These are phyloP conservation scores for Apeira syringaria DNA, from an alignment of 2,888 invertebrate genomes.

Conservation along the genomic window DNA sequence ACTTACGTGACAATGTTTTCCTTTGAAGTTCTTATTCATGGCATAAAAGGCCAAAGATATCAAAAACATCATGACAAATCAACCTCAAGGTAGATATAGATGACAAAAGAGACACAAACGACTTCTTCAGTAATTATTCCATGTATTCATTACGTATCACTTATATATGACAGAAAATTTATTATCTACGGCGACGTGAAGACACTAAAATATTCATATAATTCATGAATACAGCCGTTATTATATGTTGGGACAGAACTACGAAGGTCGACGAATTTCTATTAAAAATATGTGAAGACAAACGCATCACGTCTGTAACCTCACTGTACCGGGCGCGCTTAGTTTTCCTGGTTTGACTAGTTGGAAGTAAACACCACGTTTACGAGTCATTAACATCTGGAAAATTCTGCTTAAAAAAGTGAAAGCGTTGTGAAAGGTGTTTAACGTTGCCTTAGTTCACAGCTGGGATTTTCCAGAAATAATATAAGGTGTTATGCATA, in stretches of 20 bases:
- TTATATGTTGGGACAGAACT: conserved; percentile 15
- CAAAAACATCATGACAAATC: too few species aligned
- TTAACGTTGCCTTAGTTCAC: conserved; percentile 1
- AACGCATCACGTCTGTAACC: conserved; percentile 4
- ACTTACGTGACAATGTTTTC: conserved; percentile 15
- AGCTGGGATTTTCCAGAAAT: neutral
- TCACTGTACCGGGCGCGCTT: too few species aligned
- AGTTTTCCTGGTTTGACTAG: conserved; percentile 24
- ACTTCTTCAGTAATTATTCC: too few species aligned
- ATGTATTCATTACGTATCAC: too few species aligned
- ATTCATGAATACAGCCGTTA: conserved; percentile 13
- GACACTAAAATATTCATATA: too few species aligned
- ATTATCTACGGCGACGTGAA: too few species aligned
- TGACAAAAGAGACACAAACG: too few species aligned
- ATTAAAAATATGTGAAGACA: conserved; percentile 1
- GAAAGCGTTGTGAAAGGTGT: conserved; percentile 29
- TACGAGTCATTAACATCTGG: conserved; percentile 22
- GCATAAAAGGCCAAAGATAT: neutral
- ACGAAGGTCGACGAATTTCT: conserved; percentile 1
- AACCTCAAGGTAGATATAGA: too few species aligned
- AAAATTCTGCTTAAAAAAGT: conserved; percentile 27
- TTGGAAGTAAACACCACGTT: conserved; percentile 12
- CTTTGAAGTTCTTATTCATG: neutral
- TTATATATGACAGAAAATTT: too few species aligned
- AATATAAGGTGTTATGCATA: neutral